Percentiles rank a stretch among this genome's conserved stretches.
phyloP scores from a whole-genome alignment of 2,888 invertebrate genomes.

The Pogonocherus hispidulus region DNA sequence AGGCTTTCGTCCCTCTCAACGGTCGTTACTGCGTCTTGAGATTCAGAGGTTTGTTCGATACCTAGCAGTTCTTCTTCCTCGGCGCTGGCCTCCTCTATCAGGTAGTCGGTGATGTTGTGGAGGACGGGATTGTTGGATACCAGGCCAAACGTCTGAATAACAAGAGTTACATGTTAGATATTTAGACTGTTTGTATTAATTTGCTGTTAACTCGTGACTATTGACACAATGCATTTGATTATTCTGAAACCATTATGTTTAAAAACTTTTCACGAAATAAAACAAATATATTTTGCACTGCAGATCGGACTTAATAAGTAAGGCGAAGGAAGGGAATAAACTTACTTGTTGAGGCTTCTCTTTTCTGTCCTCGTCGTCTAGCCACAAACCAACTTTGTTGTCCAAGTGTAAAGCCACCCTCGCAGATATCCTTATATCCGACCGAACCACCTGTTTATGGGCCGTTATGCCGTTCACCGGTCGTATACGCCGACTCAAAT shows the following conservation, averaged over 20 bases:
- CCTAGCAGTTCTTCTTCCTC: constrained; percentile 97
- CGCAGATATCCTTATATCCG: constrained; percentile 93
- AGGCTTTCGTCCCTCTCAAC: constrained; percentile 82
- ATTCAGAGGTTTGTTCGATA: constrained; percentile 71
- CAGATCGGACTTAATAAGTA: too few species aligned
- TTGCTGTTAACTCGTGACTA: too few species aligned
- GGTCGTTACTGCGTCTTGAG: constrained; percentile 67
- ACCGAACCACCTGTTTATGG: constrained; percentile 88
- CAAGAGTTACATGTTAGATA: too few species aligned
- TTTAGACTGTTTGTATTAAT: too few species aligned
- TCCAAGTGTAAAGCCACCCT: constrained; percentile 93
- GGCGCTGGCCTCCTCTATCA: constrained; percentile 98
- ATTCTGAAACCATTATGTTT: too few species aligned
- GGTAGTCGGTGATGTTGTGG: constrained; percentile 96
- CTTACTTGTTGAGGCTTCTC: constrained; percentile 62
- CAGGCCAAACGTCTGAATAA: constrained; percentile 74
- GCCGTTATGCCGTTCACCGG: constrained; percentile 92
- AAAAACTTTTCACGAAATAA: too few species aligned
- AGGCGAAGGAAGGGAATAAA: too few species aligned
- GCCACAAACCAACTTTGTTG: constrained; percentile 86
- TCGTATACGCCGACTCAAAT: constrained; percentile 93
- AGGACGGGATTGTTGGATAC: constrained; percentile 93
- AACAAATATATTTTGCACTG: too few species aligned
- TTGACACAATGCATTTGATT: too few species aligned
- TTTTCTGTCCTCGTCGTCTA: constrained; percentile 68